Percentiles rank a stretch among this genome's conserved stretches.
These are phyloP conservation scores for Borostomias antarcticus DNA, from an alignment of 2,797 vertebrate genomes.

Conservation along the genomic window DNA sequence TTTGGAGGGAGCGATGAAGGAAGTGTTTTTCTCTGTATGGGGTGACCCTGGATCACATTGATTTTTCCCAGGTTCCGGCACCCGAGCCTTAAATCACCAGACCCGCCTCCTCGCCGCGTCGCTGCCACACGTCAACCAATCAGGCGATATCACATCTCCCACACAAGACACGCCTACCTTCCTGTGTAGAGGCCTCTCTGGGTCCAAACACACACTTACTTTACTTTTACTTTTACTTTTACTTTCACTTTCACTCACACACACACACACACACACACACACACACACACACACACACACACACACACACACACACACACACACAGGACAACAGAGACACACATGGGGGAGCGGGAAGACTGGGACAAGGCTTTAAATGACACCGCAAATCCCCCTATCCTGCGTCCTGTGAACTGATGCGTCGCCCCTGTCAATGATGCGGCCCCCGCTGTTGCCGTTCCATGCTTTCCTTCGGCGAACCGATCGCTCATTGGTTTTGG, in stretches of 20 bases:
- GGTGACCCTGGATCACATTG: conserved; percentile 59
- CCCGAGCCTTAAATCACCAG: conserved; percentile 56
- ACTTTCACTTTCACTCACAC: conserved; percentile 26
- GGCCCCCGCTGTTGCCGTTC: not conserved
- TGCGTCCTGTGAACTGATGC: not conserved
- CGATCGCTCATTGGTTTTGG: too few species aligned
- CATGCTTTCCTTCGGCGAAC: not conserved
- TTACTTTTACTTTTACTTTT: conserved; percentile 16
- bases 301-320: conserved; percentile 10
- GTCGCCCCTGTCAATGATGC: conserved; percentile 38
- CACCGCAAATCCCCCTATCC: not conserved
- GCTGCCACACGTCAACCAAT: conserved; percentile 14
- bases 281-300: conserved; percentile 12
- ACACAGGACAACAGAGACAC: conserved; percentile 2
- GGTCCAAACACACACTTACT: too few species aligned
- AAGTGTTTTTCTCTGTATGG: conserved; percentile 29
- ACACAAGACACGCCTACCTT: conserved; percentile 31
- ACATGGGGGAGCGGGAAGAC: not conserved
- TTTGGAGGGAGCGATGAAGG: not conserved
- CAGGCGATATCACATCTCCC: conserved; percentile 33
- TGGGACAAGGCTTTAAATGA: not conserved
- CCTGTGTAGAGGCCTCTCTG: too few species aligned
- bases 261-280: conserved; percentile 17
- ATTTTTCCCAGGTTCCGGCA: conserved; percentile 57
- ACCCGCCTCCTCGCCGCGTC: not conserved